These are phyloP conservation scores for Mythimna impura DNA, from an alignment of 2,888 invertebrate species.

Conservation along the genomic window DNA sequence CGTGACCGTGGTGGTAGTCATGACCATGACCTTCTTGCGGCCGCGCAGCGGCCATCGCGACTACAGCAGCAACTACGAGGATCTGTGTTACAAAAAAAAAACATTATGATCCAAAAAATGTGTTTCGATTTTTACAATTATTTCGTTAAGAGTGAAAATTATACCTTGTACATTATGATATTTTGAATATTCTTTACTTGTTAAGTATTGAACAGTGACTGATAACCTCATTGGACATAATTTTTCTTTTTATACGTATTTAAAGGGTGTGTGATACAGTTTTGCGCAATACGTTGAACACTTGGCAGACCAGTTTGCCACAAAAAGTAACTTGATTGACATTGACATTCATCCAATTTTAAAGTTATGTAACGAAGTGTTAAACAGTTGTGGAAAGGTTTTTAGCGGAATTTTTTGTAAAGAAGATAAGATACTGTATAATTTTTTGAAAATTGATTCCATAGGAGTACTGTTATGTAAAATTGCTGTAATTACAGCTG, in stretches of 20 bases:
- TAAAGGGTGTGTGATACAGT: conserved; percentile 21
- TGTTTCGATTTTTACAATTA: neutral
- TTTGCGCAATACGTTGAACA: conserved; percentile 17
- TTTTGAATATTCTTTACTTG: conserved; percentile 12
- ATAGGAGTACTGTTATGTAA: no score
- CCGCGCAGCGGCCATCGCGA: conserved; percentile 45
- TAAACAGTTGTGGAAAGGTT: no score
- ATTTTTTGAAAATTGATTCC: no score
- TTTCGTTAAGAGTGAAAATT: no score
- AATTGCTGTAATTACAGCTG: no score
- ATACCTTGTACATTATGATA: conserved; percentile 57
- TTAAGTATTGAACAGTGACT: conserved; percentile 27
- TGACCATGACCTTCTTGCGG: conserved; percentile 55
- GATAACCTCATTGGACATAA: conserved; percentile 16
- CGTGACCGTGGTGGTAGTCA: conserved; percentile 65
- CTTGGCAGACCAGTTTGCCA: neutral
- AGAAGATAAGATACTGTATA: no score
- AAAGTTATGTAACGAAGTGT: no score
- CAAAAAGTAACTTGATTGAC: neutral
- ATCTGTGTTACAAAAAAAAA: conserved; percentile 12
- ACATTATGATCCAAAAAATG: neutral
- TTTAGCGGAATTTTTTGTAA: no score
- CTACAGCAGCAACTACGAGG: conserved; percentile 38
- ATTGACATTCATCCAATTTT: no score
- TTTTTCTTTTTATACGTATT: conserved; percentile 50